A percentile compares a stretch with the other conserved stretches of the same genome.
Evolutionary conservation across 2,113 vertebrate genomes (phyloP).

Genomic region (Myiozetetes cayanensis): DNA sequence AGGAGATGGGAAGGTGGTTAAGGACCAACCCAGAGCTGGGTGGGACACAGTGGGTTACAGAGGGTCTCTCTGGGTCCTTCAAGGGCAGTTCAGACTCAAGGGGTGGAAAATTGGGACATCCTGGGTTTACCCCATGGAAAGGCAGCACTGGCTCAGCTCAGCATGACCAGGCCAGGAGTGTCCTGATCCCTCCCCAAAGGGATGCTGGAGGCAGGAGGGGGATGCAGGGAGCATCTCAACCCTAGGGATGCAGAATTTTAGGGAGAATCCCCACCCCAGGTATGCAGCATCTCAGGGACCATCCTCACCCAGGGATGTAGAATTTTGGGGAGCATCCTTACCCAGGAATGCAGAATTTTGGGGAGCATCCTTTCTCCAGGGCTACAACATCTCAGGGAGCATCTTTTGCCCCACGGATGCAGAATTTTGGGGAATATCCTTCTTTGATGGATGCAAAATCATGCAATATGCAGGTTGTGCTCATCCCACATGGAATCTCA

Average conservation of each 20-base stretch:
- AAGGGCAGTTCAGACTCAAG: not conserved
- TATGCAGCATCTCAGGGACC: not conserved
- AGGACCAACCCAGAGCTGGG: not conserved
- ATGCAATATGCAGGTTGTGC: no score
- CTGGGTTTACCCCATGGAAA: not conserved
- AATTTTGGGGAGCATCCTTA: not conserved
- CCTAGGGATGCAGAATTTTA: no score
- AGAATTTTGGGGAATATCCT: not conserved
- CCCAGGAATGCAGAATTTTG: not conserved
- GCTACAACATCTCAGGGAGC: no score
- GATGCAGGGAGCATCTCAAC: not conserved
- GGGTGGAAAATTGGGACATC: not conserved
- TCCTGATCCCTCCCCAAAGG: not conserved
- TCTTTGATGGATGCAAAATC: no score
- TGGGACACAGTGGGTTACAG: not conserved
- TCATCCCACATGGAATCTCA: not conserved
- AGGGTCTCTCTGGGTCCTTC: not conserved
- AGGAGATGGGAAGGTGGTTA: not conserved
- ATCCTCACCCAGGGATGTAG: no score
- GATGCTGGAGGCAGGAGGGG: not conserved
- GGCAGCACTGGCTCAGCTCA: fast-evolving
- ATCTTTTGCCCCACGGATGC: not conserved
- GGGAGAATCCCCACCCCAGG: not conserved
- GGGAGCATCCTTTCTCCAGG: no score
- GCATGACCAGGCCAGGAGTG: fast-evolving